A percentile compares a stretch with the other conserved stretches of the same genome.
Evolutionary conservation across 1,140 invertebrate species (phyloP).

Genomic region (Ylistrum balloti): DNA sequence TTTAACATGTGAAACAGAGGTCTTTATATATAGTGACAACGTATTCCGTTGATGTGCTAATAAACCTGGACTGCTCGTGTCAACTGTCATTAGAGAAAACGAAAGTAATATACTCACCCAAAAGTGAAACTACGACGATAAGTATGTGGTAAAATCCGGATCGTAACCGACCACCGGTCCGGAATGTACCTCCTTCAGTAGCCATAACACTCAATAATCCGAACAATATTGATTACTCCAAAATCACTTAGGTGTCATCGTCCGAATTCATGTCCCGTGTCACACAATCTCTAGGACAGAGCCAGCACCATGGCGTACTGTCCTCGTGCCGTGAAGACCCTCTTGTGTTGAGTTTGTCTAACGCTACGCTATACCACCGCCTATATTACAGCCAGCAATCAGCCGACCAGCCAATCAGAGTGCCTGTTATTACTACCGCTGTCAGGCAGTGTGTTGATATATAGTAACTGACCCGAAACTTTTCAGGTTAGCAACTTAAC

Average conservation of each 20-base stretch:
- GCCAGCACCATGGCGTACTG: not conserved
- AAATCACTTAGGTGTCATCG: slow-evolving; percentile 12
- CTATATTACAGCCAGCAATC: slow-evolving; percentile 13
- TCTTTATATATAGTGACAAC: too few relatives aligned
- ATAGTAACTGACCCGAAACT: slow-evolving; percentile 13
- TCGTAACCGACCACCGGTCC: not conserved
- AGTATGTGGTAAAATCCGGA: not conserved
- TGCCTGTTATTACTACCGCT: not conserved
- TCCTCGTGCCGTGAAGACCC: not conserved
- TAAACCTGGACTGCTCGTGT: too few relatives aligned
- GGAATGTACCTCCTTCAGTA: not conserved
- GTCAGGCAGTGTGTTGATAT: slow-evolving; percentile 29
- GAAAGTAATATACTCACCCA: slow-evolving; percentile 1
- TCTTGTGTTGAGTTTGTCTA: not conserved
- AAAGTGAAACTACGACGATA: not conserved
- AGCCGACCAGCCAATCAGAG: slow-evolving; percentile 30
- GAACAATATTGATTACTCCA: not conserved
- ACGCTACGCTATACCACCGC: not conserved
- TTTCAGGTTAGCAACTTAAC: slow-evolving; percentile 10
- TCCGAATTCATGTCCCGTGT: not conserved
- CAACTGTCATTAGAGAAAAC: not conserved
- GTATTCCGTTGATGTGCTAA: too few relatives aligned
- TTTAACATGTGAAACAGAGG: too few relatives aligned
- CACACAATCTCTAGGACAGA: not conserved
- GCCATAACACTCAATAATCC: slow-evolving; percentile 5